Conservation (phyloP, 2,113 vertebrate genomes). For the Camarhynchus parvulus region DNA sequence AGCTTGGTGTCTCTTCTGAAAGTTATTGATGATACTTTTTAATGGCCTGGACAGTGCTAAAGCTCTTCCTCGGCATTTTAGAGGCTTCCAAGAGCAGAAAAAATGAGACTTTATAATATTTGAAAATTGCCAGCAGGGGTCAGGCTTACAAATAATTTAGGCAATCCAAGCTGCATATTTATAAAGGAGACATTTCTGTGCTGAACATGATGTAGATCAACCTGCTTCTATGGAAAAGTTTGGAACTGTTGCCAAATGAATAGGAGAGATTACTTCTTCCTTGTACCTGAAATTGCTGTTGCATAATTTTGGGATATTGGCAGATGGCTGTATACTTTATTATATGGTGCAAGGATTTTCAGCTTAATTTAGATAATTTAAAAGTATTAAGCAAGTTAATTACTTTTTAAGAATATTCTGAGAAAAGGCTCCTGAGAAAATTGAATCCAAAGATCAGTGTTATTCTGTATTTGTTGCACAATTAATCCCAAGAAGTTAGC, state of each 20-base stretch:
- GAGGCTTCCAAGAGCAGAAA: neutral
- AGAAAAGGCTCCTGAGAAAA: neutral
- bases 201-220: neutral
- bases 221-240: neutral
- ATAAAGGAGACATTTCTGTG: neutral
- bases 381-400: neutral
- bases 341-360: neutral
- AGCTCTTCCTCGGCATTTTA: neutral
- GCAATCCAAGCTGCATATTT: conserved; percentile 7
- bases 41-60: neutral
- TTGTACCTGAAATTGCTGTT: neutral
- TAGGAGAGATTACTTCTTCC: neutral
- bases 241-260: neutral
- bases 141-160: conserved; percentile 66
- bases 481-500: neutral
- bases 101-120: neutral
- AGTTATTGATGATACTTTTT: conserved; percentile 4
- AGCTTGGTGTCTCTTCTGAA: conserved; percentile 6
- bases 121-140: conserved; percentile 63
- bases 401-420: neutral
- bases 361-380: neutral
- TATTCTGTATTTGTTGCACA: neutral
- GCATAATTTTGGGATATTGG: neutral
- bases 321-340: neutral
- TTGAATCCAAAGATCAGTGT: neutral